Percentiles rank a stretch among this genome's conserved stretches.
Conservation (phyloP, 2,797 vertebrate species). For the Hippoglossus hippoglossus region DNA sequence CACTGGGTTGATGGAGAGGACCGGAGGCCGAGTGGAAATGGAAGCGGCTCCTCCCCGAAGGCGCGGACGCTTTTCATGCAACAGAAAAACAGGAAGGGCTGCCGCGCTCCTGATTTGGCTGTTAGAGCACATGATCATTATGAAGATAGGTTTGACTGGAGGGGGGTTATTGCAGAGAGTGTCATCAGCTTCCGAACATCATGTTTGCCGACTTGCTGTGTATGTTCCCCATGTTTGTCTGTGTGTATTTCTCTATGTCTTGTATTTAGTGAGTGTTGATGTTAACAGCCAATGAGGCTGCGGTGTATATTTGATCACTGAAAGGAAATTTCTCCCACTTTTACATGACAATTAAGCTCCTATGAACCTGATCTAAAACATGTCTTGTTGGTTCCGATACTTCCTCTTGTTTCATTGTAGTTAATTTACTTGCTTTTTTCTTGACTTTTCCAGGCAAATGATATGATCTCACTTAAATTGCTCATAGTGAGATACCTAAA, state of each 20-base stretch:
- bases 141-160: slow-evolving; percentile 31
- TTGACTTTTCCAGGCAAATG: background rate
- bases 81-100: slow-evolving; percentile 51
- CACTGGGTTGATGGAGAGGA: slow-evolving; percentile 55
- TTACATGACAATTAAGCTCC: background rate
- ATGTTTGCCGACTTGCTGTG: slow-evolving; percentile 13
- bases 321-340: background rate
- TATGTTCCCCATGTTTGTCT: background rate
- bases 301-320: slow-evolving; percentile 10
- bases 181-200: slow-evolving; percentile 50
- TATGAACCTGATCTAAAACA: background rate
- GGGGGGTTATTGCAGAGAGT: slow-evolving; percentile 45
- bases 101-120: slow-evolving; percentile 28
- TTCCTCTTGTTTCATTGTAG: background rate
- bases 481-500: background rate
- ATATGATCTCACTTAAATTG: background rate
- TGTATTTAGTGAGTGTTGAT: background rate
- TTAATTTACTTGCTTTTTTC: too few relatives aligned
- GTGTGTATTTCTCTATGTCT: background rate
- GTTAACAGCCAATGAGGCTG: background rate
- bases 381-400: background rate
- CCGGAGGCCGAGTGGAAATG: slow-evolving; percentile 57
- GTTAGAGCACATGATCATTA: slow-evolving; percentile 31
- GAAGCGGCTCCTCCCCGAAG: slow-evolving; percentile 33
- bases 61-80: slow-evolving; percentile 44